Conservation (phyloP, 2,888 invertebrate species). For the Chironomus riparius region DNA sequence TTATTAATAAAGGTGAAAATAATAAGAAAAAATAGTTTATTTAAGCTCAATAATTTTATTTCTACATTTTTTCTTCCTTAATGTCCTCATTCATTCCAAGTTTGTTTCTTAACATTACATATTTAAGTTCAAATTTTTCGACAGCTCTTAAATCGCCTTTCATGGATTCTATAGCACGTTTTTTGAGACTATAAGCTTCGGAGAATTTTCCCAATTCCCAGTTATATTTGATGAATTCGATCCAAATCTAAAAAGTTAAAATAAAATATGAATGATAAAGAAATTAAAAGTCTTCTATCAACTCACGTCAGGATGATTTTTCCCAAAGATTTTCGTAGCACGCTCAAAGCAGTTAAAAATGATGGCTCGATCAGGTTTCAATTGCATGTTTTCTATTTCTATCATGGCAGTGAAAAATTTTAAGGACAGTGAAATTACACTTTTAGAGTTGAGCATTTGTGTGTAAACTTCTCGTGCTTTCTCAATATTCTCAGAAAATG, state of each 20-base stretch:
- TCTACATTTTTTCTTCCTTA: not conserved
- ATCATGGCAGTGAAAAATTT: constrained; percentile 9
- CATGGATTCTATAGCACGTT: not conserved
- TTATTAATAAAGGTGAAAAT: not conserved
- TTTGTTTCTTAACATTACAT: not conserved
- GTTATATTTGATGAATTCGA: not conserved
- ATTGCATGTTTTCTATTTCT: not conserved
- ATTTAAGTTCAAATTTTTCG: not conserved
- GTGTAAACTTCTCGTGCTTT: constrained; percentile 7
- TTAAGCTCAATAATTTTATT: too few species aligned
- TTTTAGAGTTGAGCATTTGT: not conserved
- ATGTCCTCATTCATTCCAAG: not conserved
- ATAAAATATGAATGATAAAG: not conserved
- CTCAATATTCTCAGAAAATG: not conserved
- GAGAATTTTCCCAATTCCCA: not conserved
- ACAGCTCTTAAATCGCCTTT: not conserved
- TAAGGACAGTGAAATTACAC: not conserved
- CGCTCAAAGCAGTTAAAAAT: constrained; percentile 4
- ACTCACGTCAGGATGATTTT: not conserved
- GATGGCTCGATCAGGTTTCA: not conserved
- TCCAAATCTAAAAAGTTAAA: constrained; percentile 8
- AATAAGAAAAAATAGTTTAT: too few species aligned
- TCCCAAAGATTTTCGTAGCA: not conserved
- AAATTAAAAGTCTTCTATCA: not conserved
- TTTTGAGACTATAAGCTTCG: not conserved